Evolutionary conservation across 2,888 invertebrate genomes (phyloP).

Genomic region (Andrena chrysosceles): DNA sequence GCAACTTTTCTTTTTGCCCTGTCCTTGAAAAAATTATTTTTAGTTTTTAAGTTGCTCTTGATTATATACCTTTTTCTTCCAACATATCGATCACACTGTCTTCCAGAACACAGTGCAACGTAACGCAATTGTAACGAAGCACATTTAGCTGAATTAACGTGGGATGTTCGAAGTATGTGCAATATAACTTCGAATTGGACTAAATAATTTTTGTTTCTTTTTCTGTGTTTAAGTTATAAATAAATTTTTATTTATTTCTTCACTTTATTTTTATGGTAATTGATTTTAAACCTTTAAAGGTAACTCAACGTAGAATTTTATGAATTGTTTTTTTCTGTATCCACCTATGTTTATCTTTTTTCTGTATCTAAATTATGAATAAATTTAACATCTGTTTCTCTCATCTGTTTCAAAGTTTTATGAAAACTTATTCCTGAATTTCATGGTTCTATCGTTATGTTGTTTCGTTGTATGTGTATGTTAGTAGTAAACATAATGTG

Average conservation of each 20-base stretch:
- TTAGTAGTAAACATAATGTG: conserved; percentile 9
- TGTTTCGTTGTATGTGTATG: conserved; percentile 19
- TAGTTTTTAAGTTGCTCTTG: conserved; percentile 48
- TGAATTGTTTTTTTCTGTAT: conserved; percentile 66
- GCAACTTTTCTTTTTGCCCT: conserved; percentile 48
- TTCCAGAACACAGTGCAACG: conserved; percentile 23
- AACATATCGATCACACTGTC: conserved; percentile 34
- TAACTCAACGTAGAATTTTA: conserved; percentile 1
- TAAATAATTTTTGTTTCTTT: conserved; percentile 16
- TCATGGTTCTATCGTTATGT: conserved; percentile 5
- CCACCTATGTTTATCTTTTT: conserved; percentile 67
- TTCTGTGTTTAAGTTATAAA: conserved; percentile 41
- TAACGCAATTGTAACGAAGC: conserved; percentile 5
- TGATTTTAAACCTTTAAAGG: conserved; percentile 16
- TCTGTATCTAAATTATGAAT: conserved; percentile 47
- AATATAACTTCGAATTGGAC: conserved; percentile 4
- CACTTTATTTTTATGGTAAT: conserved; percentile 17
- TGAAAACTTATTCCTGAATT: conserved; percentile 16
- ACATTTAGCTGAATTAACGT: conserved; percentile 28
- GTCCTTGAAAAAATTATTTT: conserved; percentile 32
- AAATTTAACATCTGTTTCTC: conserved; percentile 37
- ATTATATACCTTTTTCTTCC: conserved; percentile 38
- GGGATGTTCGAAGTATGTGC: conserved; percentile 12
- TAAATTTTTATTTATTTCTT: conserved; percentile 46
- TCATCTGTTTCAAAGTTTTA: conserved; percentile 13